phyloP scores from a whole-genome alignment of 2,113 vertebrate genomes.

The Pantherophis guttatus region DNA sequence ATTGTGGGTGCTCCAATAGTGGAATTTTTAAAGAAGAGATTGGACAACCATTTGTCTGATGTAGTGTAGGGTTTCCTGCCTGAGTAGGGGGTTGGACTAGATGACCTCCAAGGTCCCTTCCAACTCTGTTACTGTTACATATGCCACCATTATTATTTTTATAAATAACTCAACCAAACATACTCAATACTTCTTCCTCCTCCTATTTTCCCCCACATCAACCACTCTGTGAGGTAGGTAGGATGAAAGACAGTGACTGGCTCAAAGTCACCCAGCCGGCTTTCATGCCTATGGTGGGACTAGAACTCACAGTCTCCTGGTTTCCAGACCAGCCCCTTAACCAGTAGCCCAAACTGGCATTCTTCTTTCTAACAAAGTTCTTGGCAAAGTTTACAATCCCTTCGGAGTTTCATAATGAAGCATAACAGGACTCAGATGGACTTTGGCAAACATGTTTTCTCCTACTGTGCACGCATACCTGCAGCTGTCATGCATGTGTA shows the following conservation, averaged over 20 bases:
- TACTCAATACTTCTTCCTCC: neutral
- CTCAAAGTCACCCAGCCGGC: neutral
- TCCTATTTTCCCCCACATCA: neutral
- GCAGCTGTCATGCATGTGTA: neutral
- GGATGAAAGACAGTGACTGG: neutral
- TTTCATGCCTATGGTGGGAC: neutral
- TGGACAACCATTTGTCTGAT: too few species aligned
- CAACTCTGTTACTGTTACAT: too few species aligned
- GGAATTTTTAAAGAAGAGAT: too few species aligned
- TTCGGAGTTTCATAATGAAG: neutral
- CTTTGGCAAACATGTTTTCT: slow-evolving; percentile 5
- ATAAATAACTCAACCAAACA: neutral
- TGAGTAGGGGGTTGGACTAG: too few species aligned
- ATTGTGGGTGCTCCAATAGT: neutral
- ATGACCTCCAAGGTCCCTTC: too few species aligned
- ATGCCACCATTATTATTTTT: neutral
- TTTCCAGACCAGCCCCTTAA: neutral
- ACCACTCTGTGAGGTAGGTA: too few species aligned
- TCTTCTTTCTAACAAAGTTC: neutral
- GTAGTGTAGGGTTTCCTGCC: too few species aligned
- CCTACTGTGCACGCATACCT: neutral
- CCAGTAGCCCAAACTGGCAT: too few species aligned
- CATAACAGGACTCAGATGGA: neutral
- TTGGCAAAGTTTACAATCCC: neutral
- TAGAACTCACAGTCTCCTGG: neutral